Conservation (phyloP, 1,140 invertebrate genomes). For the Bombus vancouverensis region DNA sequence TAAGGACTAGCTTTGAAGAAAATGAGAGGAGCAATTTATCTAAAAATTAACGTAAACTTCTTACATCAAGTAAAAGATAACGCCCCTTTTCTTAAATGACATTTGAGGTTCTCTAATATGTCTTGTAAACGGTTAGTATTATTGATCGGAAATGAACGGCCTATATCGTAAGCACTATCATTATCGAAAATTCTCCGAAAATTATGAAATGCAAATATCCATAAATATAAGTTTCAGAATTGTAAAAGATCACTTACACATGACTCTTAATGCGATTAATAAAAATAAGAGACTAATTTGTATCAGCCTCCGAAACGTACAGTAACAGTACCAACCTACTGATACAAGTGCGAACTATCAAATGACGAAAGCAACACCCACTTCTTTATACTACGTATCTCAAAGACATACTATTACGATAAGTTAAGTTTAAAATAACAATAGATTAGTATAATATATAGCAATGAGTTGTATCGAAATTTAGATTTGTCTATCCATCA, state of each 20-base stretch:
- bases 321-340: conserved; percentile 51
- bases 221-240: conserved; percentile 6
- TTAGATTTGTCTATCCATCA: not conserved
- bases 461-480: not conserved
- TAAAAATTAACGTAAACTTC: not conserved
- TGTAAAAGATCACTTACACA: conserved; percentile 60
- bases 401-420: conserved; percentile 7
- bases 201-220: not conserved
- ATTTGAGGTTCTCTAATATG: conserved; percentile 60
- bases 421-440: not conserved
- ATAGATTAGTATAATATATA: not conserved
- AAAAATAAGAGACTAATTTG: conserved; percentile 34
- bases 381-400: conserved; percentile 66
- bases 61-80: conserved; percentile 39
- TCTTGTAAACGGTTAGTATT: conserved; percentile 69
- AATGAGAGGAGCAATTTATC: not conserved
- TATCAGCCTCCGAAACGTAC: conserved; percentile 33
- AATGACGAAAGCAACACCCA: conserved; percentile 73
- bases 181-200: conserved; percentile 1
- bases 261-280: conserved; percentile 33
- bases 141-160: conserved; percentile 67
- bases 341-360: conserved; percentile 46
- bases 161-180: conserved; percentile 15
- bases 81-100: conserved; percentile 68
- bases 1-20: not conserved